Percentiles rank a stretch among this genome's conserved stretches.
Conservation (phyloP, 2,113 vertebrate species). For the Aspidoscelis tigris region DNA sequence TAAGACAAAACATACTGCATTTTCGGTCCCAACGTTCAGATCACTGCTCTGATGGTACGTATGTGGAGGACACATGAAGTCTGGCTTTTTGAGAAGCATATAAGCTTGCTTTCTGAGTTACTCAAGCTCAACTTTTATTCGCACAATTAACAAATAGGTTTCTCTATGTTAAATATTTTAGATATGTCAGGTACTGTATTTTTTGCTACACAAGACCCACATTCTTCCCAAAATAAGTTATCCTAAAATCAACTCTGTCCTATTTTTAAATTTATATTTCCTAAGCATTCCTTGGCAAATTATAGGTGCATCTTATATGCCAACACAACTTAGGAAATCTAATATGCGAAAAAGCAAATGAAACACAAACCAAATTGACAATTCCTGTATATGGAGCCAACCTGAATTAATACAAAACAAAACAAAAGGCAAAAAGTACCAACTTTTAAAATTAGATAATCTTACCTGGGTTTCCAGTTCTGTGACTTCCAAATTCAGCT, state of each 20-base stretch:
- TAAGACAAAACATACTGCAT: background rate
- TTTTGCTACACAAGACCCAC: too few species aligned
- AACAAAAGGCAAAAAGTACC: too few species aligned
- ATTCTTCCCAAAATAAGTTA: too few species aligned
- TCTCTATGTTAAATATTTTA: background rate
- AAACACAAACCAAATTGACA: background rate
- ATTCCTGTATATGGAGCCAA: background rate
- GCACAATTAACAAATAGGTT: background rate
- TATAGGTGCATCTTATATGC: too few species aligned
- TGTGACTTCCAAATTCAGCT: slow-evolving; percentile 96
- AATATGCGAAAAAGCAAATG: background rate
- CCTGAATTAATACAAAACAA: background rate
- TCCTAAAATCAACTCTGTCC: too few species aligned
- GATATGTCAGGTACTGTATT: background rate
- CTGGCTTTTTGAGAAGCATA: background rate
- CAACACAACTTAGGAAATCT: background rate
- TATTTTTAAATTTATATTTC: too few species aligned
- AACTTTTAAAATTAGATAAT: slow-evolving; percentile 6
- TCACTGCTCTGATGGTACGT: too few species aligned
- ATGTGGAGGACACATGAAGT: background rate
- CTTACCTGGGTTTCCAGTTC: slow-evolving; percentile 97
- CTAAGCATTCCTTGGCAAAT: too few species aligned
- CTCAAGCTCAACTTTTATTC: background rate
- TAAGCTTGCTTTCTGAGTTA: background rate
- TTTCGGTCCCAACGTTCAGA: background rate